Percentiles rank a stretch among this genome's conserved stretches.
phyloP scores from a whole-genome alignment of 2,113 vertebrate species.

The Aramus guarauna region DNA sequence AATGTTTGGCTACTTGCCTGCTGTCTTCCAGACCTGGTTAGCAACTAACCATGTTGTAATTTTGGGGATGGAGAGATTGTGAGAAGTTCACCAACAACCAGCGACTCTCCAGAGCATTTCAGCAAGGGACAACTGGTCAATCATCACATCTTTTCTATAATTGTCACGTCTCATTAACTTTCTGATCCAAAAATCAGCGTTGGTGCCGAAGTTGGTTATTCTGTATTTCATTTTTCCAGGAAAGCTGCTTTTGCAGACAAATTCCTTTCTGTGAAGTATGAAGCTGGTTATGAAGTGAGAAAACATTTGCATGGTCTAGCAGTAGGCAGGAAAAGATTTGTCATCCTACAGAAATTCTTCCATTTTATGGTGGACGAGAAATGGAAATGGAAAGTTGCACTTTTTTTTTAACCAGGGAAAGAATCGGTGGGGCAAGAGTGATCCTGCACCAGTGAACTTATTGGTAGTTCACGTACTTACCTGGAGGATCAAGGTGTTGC shows the following conservation, averaged over 20 bases:
- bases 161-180: background rate
- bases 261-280: background rate
- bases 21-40: background rate
- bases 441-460: background rate
- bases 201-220: background rate
- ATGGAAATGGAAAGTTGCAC: background rate
- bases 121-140: background rate
- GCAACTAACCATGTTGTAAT: rapidly evolving
- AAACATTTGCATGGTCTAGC: background rate
- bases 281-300: background rate
- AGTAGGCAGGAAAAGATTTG: background rate
- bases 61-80: background rate
- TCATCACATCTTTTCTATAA: background rate
- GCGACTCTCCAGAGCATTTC: background rate
- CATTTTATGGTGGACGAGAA: background rate
- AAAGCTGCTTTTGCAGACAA: background rate
- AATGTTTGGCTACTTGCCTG: background rate
- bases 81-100: background rate
- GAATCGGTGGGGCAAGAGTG: background rate
- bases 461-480: background rate
- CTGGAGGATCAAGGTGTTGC: background rate
- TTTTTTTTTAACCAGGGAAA: background rate
- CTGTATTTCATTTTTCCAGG: background rate
- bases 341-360: background rate
- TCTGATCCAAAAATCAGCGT: rapidly evolving